phyloP scores from a whole-genome alignment of 2,888 invertebrate species.

The Entomobrya proxima region DNA sequence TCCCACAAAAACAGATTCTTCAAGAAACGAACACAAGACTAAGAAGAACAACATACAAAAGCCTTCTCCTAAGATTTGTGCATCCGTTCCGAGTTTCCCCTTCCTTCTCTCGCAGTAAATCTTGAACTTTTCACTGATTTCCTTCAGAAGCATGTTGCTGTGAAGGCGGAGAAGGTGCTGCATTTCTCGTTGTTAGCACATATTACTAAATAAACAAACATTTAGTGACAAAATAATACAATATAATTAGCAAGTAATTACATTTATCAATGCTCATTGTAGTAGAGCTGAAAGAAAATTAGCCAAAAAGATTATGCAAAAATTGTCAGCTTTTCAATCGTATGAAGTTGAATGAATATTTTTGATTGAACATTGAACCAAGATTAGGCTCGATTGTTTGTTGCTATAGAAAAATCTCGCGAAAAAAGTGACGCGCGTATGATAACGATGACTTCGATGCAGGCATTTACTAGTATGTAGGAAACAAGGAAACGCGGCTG shows the following conservation, averaged over 20 bases:
- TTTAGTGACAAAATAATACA: too few relatives aligned
- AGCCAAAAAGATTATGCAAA: not conserved
- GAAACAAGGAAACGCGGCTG: not conserved
- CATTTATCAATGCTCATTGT: not conserved
- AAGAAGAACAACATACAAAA: slow-evolving; percentile 15
- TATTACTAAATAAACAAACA: too few relatives aligned
- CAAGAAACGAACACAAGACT: not conserved
- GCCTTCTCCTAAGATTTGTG: not conserved
- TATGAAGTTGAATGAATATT: not conserved
- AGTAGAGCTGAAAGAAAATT: not conserved
- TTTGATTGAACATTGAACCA: too few relatives aligned
- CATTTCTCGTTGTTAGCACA: too few relatives aligned
- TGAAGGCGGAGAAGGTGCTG: too few relatives aligned
- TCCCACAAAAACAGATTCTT: not conserved
- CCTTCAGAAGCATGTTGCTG: not conserved
- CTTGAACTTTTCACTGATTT: not conserved
- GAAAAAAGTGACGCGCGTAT: not conserved
- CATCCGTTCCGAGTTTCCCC: not conserved
- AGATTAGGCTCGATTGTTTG: not conserved
- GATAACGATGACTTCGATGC: not conserved
- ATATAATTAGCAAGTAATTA: too few relatives aligned
- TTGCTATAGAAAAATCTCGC: not conserved
- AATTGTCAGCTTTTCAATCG: not conserved
- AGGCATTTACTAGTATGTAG: not conserved
- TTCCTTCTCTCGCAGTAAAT: not conserved